phyloP scores from a whole-genome alignment of 2,797 vertebrate genomes.

The Lagodon rhomboides region DNA sequence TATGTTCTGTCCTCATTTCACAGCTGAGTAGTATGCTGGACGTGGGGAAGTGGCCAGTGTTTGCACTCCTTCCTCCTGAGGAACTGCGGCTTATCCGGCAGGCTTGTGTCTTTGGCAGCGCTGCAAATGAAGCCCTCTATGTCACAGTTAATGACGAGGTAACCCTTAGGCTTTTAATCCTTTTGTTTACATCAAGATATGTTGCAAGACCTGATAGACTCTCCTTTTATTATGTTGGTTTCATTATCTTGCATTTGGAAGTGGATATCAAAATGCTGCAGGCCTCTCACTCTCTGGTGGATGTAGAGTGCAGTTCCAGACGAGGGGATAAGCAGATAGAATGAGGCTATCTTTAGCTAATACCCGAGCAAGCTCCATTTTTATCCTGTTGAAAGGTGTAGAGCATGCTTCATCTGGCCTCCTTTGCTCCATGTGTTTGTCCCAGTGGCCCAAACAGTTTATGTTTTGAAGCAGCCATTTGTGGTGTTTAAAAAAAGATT shows the following conservation, averaged over 20 bases:
- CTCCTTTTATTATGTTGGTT: constrained; percentile 16
- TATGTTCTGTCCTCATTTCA: constrained; percentile 42
- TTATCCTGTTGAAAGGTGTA: constrained; percentile 66
- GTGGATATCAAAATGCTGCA: constrained; percentile 20
- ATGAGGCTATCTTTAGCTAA: constrained; percentile 87
- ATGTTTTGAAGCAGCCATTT: constrained; percentile 8
- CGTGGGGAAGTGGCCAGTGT: constrained; percentile 99
- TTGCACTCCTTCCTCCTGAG: constrained; percentile 96
- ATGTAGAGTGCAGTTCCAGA: constrained; percentile 42
- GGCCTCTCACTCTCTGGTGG: constrained; percentile 30
- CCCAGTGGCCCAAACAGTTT: constrained; percentile 31
- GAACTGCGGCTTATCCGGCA: constrained; percentile 93
- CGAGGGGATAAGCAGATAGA: constrained; percentile 83
- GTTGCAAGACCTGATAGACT: not conserved
- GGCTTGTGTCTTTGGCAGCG: constrained; percentile 96
- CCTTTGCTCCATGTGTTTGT: constrained; percentile 44
- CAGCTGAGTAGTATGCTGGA: constrained; percentile 93
- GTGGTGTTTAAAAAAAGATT: not conserved
- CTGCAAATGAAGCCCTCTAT: constrained; percentile 96
- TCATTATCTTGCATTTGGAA: constrained; percentile 32
- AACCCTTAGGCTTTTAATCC: constrained; percentile 60
- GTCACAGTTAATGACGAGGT: constrained; percentile 97
- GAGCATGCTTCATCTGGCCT: constrained; percentile 29
- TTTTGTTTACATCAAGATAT: constrained; percentile 33
- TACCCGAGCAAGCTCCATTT: constrained; percentile 79